Conservation (phyloP, 2,113 vertebrate genomes). For the Hipposideros armiger region DNA sequence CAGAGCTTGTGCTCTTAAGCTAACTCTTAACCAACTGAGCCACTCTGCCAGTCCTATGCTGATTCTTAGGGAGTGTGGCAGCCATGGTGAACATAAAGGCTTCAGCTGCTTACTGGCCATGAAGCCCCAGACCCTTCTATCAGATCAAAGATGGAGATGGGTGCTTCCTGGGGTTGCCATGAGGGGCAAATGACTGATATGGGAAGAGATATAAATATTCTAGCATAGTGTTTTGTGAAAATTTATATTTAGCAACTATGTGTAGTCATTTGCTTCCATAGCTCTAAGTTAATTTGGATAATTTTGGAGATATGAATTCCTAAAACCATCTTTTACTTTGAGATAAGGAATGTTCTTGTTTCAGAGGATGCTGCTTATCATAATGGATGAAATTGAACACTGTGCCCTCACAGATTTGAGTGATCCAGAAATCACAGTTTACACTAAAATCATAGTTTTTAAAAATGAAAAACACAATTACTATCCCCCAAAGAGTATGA, state of each 20-base stretch:
- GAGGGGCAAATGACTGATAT: neutral
- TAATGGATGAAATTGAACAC: slow-evolving; percentile 41
- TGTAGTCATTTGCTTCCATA: neutral
- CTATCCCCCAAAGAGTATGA: neutral
- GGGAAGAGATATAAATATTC: neutral
- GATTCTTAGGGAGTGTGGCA: neutral
- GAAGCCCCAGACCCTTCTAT: neutral
- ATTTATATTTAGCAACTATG: neutral
- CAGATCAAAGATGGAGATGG: neutral
- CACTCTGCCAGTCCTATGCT: too few relatives aligned
- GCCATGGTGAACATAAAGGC: too few relatives aligned
- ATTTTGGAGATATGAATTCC: neutral
- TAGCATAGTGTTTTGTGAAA: neutral
- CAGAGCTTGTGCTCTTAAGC: too few relatives aligned
- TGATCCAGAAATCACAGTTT: neutral
- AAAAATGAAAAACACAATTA: neutral
- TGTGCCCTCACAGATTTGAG: neutral
- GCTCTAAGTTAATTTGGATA: neutral
- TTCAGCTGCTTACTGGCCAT: rapidly evolving
- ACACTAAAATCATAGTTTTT: neutral
- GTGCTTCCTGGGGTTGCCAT: neutral
- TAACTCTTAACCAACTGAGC: too few relatives aligned
- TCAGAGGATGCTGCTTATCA: neutral
- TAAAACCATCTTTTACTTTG: slow-evolving; percentile 18
- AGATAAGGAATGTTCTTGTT: neutral